These are phyloP conservation scores for Carcina quercana DNA, from an alignment of 2,888 invertebrate genomes.

Conservation along the genomic window DNA sequence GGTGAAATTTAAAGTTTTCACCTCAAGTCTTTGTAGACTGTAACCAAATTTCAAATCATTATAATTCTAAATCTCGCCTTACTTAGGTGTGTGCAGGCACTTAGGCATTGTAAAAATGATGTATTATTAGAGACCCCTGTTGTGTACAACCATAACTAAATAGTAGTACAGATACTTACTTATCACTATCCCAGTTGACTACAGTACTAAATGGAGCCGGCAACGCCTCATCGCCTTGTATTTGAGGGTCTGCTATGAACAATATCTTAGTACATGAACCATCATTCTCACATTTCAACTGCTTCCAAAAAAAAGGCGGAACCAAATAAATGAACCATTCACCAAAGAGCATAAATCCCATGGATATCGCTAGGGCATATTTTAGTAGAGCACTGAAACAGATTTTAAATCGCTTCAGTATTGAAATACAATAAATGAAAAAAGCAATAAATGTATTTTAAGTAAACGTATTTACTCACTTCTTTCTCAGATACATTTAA, in stretches of 20 bases:
- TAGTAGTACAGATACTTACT: constrained; percentile 65
- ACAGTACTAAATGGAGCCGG: constrained; percentile 78
- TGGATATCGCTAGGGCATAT: constrained; percentile 36
- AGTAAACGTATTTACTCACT: too few species aligned
- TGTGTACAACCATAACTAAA: background rate
- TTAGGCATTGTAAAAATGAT: too few species aligned
- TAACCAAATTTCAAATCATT: too few species aligned
- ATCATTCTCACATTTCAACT: constrained; percentile 56
- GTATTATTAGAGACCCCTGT: too few species aligned
- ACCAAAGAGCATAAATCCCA: constrained; percentile 58
- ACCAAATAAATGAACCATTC: constrained; percentile 71
- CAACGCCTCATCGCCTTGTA: constrained; percentile 88
- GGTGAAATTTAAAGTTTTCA: too few species aligned
- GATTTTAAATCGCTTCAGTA: too few species aligned
- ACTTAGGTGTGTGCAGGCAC: too few species aligned
- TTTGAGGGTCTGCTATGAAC: constrained; percentile 93
- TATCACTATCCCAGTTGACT: constrained; percentile 91
- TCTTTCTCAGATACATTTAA: constrained; percentile 41
- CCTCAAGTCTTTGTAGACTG: too few species aligned
- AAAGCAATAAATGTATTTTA: too few species aligned
- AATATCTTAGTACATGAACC: constrained; percentile 77
- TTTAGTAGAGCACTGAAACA: constrained; percentile 43
- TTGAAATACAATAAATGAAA: too few species aligned
- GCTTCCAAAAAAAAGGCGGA: constrained; percentile 54
- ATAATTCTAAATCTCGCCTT: background rate